Evolutionary conservation across 2,888 invertebrate species (phyloP).

Genomic region (Luperina nickerlii): DNA sequence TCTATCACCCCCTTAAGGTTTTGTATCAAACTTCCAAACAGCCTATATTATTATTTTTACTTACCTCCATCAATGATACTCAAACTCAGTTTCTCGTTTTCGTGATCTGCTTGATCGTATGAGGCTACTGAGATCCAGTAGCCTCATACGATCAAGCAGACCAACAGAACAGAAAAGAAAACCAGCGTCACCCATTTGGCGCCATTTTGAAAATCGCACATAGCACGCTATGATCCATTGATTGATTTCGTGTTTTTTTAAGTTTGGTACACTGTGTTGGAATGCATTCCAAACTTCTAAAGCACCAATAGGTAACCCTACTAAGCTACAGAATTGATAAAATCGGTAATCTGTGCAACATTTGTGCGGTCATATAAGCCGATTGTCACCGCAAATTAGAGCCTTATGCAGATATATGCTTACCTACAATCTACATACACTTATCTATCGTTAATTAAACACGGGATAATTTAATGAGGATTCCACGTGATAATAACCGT

Average conservation of each 20-base stretch:
- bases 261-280: no score
- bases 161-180: no score
- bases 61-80: neutral
- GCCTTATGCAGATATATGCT: neutral
- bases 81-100: neutral
- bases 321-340: constrained; percentile 19
- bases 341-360: constrained; percentile 10
- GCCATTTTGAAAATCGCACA: neutral
- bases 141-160: no score
- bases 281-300: neutral
- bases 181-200: neutral
- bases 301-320: neutral
- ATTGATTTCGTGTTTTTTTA: neutral
- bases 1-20: no score
- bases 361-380: constrained; percentile 35
- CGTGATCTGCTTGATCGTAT: neutral
- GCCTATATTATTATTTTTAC: neutral
- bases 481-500: constrained; percentile 1
- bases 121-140: neutral
- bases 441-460: constrained; percentile 27
- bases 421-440: neutral
- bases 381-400: constrained; percentile 46
- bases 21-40: no score
- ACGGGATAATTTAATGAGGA: constrained; percentile 1
- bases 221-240: no score